phyloP scores from a whole-genome alignment of 2,888 invertebrate species.

The Rotaria magnacalcarata region DNA sequence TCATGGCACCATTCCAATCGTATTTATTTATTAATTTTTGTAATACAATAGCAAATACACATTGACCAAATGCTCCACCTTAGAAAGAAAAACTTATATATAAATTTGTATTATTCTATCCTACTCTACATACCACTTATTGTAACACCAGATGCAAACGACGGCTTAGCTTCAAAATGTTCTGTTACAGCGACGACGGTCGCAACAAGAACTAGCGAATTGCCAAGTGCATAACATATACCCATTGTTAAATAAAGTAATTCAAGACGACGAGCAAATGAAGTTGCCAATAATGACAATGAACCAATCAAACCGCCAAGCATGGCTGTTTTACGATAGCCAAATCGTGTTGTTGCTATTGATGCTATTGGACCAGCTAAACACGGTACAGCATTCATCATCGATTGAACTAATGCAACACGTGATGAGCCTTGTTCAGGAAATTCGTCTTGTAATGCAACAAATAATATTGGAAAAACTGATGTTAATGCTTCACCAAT shows the following conservation, averaged over 20 bases:
- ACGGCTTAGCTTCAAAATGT: slow-evolving; percentile 45
- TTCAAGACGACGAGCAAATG: neutral
- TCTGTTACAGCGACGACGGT: slow-evolving; percentile 45
- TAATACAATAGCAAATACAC: slow-evolving; percentile 42
- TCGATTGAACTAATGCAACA: slow-evolving; percentile 38
- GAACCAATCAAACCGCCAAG: slow-evolving; percentile 24
- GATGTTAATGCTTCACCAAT: slow-evolving; percentile 38
- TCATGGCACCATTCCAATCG: slow-evolving; percentile 39
- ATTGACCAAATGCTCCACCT: slow-evolving; percentile 45
- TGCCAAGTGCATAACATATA: slow-evolving; percentile 38
- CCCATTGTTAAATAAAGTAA: slow-evolving; percentile 39
- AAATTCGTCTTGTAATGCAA: slow-evolving; percentile 36
- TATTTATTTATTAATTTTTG: slow-evolving; percentile 42
- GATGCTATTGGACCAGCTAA: slow-evolving; percentile 44
- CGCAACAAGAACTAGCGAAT: slow-evolving; percentile 42
- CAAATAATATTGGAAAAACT: slow-evolving; percentile 45
- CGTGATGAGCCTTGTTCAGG: slow-evolving; percentile 40
- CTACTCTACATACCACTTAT: slow-evolving; percentile 41
- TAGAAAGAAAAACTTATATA: no score
- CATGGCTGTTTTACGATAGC: slow-evolving; percentile 43
- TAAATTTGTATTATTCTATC: no score
- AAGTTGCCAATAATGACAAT: slow-evolving; percentile 25
- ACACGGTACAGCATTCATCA: slow-evolving; percentile 42
- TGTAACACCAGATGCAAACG: slow-evolving; percentile 44
- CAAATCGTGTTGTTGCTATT: slow-evolving; percentile 42